Percentiles rank a stretch among this genome's conserved stretches.
Conservation (phyloP, 2,888 invertebrate species). For the Lacanobia oleracea region DNA sequence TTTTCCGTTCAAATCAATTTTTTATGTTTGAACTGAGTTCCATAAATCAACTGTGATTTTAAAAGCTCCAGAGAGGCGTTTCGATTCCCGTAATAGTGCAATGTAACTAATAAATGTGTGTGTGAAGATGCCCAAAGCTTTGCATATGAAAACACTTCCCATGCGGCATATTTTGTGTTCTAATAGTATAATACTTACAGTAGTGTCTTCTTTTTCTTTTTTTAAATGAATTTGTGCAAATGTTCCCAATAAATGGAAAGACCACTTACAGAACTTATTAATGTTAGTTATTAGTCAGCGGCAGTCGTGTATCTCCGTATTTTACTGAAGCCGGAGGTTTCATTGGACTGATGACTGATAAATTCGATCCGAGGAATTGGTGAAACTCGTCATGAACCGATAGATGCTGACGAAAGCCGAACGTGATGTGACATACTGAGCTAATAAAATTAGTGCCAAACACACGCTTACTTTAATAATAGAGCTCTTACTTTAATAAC, state of each 20-base stretch:
- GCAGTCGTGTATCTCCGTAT: background rate
- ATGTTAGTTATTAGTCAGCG: too few relatives aligned
- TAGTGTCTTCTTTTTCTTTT: too few relatives aligned
- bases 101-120: background rate
- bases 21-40: background rate
- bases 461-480: background rate
- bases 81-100: background rate
- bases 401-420: background rate
- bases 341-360: background rate
- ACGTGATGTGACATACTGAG: background rate
- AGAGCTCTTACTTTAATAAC: constrained; percentile 18
- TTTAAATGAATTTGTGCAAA: background rate
- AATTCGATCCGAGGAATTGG: background rate
- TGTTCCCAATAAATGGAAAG: background rate
- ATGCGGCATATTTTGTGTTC: background rate
- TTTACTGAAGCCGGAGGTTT: background rate
- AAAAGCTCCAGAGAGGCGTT: background rate
- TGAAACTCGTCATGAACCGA: background rate
- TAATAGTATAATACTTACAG: too few relatives aligned
- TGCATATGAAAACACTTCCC: too few relatives aligned
- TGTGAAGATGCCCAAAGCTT: background rate
- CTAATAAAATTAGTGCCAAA: background rate
- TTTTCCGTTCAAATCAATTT: too few relatives aligned
- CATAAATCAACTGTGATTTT: background rate
- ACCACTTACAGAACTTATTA: too few relatives aligned